Conservation (phyloP, 2,797 vertebrate genomes). For the Myotis daubentonii region DNA sequence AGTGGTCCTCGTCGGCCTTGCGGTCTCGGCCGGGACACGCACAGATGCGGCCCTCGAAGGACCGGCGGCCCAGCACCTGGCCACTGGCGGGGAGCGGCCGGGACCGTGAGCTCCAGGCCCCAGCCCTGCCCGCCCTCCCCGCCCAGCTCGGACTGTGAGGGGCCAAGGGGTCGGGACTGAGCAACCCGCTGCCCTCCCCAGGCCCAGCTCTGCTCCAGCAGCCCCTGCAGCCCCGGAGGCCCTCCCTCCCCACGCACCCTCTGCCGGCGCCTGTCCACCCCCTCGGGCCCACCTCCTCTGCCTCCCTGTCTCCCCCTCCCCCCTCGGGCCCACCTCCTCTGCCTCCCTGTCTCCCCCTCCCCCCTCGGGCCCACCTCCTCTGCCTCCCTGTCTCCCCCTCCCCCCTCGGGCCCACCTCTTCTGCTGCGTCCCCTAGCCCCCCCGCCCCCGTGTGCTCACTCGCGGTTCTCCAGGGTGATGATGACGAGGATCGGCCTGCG, state of each 20-base stretch:
- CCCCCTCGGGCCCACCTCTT: too few relatives aligned
- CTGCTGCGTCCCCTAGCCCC: background rate
- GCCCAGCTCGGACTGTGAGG: rapidly evolving
- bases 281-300: background rate
- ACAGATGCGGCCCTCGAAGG: slow-evolving; percentile 98
- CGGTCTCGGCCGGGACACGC: slow-evolving; percentile 97
- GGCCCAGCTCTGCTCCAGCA: background rate
- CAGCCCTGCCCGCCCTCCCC: background rate
- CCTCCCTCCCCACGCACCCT: background rate
- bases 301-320: rapidly evolving
- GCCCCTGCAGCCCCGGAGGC: background rate
- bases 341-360: too few relatives aligned
- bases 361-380: too few relatives aligned
- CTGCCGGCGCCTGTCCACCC: background rate
- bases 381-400: too few relatives aligned
- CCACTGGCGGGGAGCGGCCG: slow-evolving; percentile 85
- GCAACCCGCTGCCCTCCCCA: too few relatives aligned
- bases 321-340: too few relatives aligned
- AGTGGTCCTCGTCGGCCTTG: slow-evolving; percentile 98
- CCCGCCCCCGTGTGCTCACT: slow-evolving; percentile 87
- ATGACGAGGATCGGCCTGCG: slow-evolving; percentile 98
- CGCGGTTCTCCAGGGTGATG: slow-evolving; percentile 96
- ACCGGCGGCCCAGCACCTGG: slow-evolving; percentile 96
- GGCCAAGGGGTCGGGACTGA: background rate
- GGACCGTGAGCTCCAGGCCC: background rate